Evolutionary conservation across 1,140 invertebrate genomes (phyloP).

Genomic region (Diorhabda carinulata): DNA sequence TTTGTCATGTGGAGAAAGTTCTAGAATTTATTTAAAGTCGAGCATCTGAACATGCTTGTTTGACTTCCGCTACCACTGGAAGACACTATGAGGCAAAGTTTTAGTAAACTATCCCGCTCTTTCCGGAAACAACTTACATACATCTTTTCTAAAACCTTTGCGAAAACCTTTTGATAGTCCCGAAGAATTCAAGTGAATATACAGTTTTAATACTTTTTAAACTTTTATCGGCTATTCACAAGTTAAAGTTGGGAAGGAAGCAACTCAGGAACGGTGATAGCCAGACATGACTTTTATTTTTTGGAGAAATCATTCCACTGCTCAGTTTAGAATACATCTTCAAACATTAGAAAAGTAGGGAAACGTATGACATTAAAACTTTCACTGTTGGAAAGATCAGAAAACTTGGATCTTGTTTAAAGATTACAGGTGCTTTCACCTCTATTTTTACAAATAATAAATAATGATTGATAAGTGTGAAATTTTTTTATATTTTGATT

Average conservation of each 20-base stretch:
- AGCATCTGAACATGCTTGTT: too few species aligned
- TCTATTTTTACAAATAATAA: too few species aligned
- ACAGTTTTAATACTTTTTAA: conserved; percentile 19
- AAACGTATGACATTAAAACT: too few species aligned
- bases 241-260: conserved; percentile 20
- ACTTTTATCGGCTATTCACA: conserved; percentile 17
- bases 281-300: not conserved
- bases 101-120: conserved; percentile 7
- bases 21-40: too few species aligned
- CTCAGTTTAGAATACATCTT: not conserved
- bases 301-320: not conserved
- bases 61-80: not conserved
- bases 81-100: conserved; percentile 7
- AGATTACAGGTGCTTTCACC: too few species aligned
- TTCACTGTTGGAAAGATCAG: too few species aligned
- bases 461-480: too few species aligned
- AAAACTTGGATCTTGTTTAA: too few species aligned
- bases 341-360: too few species aligned
- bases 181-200: conserved; percentile 16
- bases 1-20: too few species aligned
- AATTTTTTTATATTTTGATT: too few species aligned
- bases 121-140: conserved; percentile 11
- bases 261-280: not conserved
- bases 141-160: conserved; percentile 9
- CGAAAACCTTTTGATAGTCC: conserved; percentile 17